Evolutionary conservation across 2,888 invertebrate genomes (phyloP), one percentile per base, ranked within the genome.

Genomic region (Calameuta pallipes): DNA sequence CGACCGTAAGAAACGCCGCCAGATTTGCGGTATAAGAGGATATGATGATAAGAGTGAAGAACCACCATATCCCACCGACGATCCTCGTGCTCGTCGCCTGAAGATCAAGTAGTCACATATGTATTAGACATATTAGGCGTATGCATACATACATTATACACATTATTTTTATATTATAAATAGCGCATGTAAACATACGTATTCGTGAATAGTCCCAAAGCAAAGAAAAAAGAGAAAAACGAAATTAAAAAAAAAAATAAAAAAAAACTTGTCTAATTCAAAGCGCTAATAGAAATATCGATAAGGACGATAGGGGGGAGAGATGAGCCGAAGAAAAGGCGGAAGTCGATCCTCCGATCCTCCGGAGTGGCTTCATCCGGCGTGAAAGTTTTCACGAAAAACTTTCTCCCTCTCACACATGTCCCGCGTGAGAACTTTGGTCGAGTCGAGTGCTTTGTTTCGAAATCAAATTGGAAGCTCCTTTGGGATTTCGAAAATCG

Each of bases 11-110:
- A 92, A 99, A 99, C 1, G 99, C 99, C 0, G 99, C 99, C 88
- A 99, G 93, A 92, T 98, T 98, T 23, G 99, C 99, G 9, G 99
- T 99, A 93, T 99, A 99, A 11, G 99, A 99, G 0, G 98, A 98
- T 81, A 99, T 97, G 90, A 99, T 98, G 91, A 99, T 99, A 70
- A 99, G 94, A 0, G 99, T 99, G 92, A 99, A 99, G 93, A 99
- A 99, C 98, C 99, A 99, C 99, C 99, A 99, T 86, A 98, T 97
- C 0, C 97, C 98, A 13, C 98, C 98, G 11, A 99, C 98, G 83
- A 99, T 97, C 77, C 99, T 93, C 0, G 99, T 99, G 9, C 97
- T 97, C 3, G 97, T 96, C 3, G 97, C 97, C 97, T 97, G 88
- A 87, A n/a, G 71, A 33, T 33, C 13, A 15, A 71, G 31, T 12